A percentile compares a stretch with the other conserved stretches of the same genome.
phyloP scores from a whole-genome alignment of 2,888 invertebrate species.

The Eupithecia exiguata region DNA sequence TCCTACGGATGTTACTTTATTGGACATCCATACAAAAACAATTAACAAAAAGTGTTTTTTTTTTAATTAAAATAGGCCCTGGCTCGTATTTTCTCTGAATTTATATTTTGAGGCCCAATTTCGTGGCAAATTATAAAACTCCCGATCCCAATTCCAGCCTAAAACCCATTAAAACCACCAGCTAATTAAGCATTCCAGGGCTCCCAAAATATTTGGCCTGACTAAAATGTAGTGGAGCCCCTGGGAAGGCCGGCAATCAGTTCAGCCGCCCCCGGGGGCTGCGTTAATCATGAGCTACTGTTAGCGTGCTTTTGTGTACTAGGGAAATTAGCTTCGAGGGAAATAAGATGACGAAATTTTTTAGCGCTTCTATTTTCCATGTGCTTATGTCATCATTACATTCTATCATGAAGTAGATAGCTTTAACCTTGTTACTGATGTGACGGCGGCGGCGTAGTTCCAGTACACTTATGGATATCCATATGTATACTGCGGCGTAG shows the following conservation, averaged over 20 bases:
- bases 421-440: not conserved
- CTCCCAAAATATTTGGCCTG: slow-evolving; percentile 32
- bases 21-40: too few relatives aligned
- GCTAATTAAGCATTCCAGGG: slow-evolving; percentile 28
- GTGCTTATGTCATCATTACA: not conserved
- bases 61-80: too few relatives aligned
- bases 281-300: slow-evolving; percentile 64
- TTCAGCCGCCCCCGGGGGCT: slow-evolving; percentile 62
- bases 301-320: slow-evolving; percentile 12
- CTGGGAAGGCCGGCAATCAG: slow-evolving; percentile 66
- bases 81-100: too few relatives aligned
- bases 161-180: slow-evolving; percentile 12
- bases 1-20: too few relatives aligned
- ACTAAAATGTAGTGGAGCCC: slow-evolving; percentile 50
- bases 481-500: too few relatives aligned
- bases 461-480: too few relatives aligned
- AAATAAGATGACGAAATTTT: slow-evolving; percentile 1
- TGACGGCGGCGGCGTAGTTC: not conserved
- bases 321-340: slow-evolving; percentile 9
- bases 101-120: not conserved
- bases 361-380: not conserved
- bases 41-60: too few relatives aligned
- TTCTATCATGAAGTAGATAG: not conserved
- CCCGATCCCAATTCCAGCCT: slow-evolving; percentile 5
- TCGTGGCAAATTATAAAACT: not conserved